Evolutionary conservation across 2,113 vertebrate species (phyloP).

Genomic region (Myiozetetes cayanensis): DNA sequence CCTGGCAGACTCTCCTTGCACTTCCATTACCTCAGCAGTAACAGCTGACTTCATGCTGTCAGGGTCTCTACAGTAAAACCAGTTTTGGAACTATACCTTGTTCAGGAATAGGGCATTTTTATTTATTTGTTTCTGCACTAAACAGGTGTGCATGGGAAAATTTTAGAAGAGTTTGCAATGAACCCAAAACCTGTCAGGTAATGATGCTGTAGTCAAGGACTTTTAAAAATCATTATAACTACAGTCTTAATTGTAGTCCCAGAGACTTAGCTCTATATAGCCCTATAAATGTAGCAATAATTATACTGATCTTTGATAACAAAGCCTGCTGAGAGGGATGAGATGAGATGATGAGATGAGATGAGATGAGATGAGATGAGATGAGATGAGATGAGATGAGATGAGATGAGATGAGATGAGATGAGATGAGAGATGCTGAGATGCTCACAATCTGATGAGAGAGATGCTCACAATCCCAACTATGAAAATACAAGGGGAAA

Average conservation of each 20-base stretch:
- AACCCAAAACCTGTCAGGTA: too few relatives aligned
- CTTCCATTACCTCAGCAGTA: neutral
- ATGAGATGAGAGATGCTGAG: too few relatives aligned
- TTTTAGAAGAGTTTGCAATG: too few relatives aligned
- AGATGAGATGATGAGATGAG: neutral
- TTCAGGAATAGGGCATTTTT: too few relatives aligned
- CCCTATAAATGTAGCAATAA: neutral
- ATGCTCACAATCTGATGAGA: neutral
- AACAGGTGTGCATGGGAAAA: too few relatives aligned
- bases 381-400: too few relatives aligned
- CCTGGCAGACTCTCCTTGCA: neutral
- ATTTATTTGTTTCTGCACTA: too few relatives aligned
- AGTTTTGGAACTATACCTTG: too few relatives aligned
- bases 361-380: too few relatives aligned
- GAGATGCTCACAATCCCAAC: neutral
- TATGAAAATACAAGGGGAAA: neutral
- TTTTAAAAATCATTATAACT: neutral
- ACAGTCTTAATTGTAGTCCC: neutral
- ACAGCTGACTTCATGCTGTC: neutral
- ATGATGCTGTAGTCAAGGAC: neutral
- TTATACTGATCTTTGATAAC: neutral
- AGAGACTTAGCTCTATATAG: neutral
- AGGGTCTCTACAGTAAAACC: too few relatives aligned
- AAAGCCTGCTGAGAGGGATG: neutral
- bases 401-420: too few relatives aligned